Conservation (phyloP, 35 echinoderm and acorn worm species). For the Ophiothrix spiculata region DNA sequence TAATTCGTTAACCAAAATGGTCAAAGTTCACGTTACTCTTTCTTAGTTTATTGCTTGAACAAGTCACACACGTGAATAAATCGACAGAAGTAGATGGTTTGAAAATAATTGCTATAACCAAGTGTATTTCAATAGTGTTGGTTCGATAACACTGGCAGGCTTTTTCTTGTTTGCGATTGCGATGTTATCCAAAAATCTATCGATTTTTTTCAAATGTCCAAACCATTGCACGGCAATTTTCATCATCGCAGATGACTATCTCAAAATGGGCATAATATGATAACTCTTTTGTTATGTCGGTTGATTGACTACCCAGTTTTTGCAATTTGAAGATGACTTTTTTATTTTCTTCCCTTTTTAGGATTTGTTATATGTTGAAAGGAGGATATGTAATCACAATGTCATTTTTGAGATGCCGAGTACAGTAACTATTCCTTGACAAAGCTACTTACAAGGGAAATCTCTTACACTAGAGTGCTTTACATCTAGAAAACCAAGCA, state of each 20-base stretch:
- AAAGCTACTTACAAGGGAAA: too few relatives aligned
- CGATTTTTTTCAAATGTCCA: not conserved
- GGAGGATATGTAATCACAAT: not conserved
- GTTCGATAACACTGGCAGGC: not conserved
- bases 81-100: not conserved
- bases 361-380: not conserved
- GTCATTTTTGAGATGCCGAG: not conserved
- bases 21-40: too few relatives aligned
- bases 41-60: not conserved
- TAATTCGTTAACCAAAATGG: too few relatives aligned
- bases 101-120: slow-evolving; percentile 10
- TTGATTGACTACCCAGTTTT: not conserved
- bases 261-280: not conserved
- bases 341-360: not conserved
- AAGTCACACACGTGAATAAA: not conserved
- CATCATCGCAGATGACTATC: not conserved
- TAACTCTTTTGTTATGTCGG: not conserved
- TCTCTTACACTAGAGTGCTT: too few relatives aligned
- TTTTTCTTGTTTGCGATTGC: not conserved
- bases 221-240: not conserved
- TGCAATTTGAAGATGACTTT: not conserved
- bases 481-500: too few relatives aligned
- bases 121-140: not conserved
- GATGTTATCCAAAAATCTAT: slow-evolving; percentile 1
- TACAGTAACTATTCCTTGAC: too few relatives aligned